Evolutionary conservation across 1,140 invertebrate genomes (phyloP), one percentile per base, ranked within the genome.

Genomic region (Drosophila parabipectinata): DNA sequence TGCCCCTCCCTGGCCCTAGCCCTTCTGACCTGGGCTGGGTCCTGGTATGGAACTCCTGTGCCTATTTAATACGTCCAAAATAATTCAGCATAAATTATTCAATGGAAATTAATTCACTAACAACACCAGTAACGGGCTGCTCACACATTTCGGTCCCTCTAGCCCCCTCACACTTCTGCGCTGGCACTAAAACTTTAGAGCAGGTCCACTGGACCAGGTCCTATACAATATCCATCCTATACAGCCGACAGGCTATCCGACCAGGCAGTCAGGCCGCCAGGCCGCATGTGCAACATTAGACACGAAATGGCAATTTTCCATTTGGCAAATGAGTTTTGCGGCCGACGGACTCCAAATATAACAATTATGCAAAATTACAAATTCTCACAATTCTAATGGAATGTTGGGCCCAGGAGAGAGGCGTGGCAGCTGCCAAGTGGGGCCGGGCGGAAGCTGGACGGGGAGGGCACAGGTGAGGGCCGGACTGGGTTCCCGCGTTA

Each of bases 351-450:
- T 81, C 81, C 83, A 88, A 89, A 82, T 81, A 90, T 74, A 90
- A 81, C 88, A 90, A 90, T 90, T 90, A 90, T 90, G 88, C 88
- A 90, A 90, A 90, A 90, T 90, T 90, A 90, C 88, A 90, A 90
- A 90, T 90, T 88, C 88, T 88, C 88, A 79, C 88, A 88, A 88
- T 90, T 90, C 79, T 90, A 90, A 90, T 90, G 87, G 87, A 89
- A 84, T 82, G 76, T 62, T 63, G 60, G 68, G 54, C 41, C 62
- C 30, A 32, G 34, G 41, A 52, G 32, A 10, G 14, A 32, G 32
- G 39, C 24, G 37, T 45, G 48, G 18, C 44, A 10, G 44, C 18
- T 18, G 44, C 44, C 44, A 44, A 14, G 41, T 15, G 41, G 41
- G n/a, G 41, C 15, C 7, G 10, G 41, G 41, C 7, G 41, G 10